Evolutionary conservation across 2,113 vertebrate species (phyloP).

Genomic region (Cacatua alba): DNA sequence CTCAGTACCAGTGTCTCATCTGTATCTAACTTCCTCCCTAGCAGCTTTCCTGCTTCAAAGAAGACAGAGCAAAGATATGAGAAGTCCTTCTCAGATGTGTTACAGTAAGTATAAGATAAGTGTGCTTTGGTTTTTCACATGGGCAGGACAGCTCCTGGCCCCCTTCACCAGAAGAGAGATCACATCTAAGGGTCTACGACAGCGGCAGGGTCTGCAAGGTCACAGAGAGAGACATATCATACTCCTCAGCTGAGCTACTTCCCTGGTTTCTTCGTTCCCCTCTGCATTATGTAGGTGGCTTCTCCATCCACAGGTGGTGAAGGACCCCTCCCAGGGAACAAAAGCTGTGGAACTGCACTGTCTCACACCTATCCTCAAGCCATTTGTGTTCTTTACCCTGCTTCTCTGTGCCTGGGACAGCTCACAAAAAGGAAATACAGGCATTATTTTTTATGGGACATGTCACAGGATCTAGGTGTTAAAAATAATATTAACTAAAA

Average conservation of each 20-base stretch:
- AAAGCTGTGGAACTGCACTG: neutral
- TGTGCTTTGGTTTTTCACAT: neutral
- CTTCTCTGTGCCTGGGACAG: neutral
- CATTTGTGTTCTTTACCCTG: neutral
- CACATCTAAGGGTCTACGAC: neutral
- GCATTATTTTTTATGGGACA: neutral
- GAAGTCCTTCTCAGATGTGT: neutral
- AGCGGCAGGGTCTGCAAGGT: neutral
- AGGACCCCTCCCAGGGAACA: neutral
- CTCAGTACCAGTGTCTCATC: neutral
- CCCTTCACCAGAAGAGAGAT: neutral
- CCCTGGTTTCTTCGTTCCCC: neutral
- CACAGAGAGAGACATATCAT: neutral
- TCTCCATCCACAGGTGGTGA: neutral
- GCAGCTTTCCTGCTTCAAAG: neutral
- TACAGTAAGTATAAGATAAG: neutral
- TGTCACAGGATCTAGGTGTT: neutral
- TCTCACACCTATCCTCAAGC: neutral
- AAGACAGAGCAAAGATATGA: neutral
- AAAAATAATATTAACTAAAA: neutral
- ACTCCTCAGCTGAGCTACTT: neutral
- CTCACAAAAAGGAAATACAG: neutral
- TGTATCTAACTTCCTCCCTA: neutral
- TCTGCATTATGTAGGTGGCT: neutral
- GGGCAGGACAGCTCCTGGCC: neutral